Base-by-base conservation (phyloP, 2,888 invertebrate species). In the Sarcophaga carnaria region DNA sequence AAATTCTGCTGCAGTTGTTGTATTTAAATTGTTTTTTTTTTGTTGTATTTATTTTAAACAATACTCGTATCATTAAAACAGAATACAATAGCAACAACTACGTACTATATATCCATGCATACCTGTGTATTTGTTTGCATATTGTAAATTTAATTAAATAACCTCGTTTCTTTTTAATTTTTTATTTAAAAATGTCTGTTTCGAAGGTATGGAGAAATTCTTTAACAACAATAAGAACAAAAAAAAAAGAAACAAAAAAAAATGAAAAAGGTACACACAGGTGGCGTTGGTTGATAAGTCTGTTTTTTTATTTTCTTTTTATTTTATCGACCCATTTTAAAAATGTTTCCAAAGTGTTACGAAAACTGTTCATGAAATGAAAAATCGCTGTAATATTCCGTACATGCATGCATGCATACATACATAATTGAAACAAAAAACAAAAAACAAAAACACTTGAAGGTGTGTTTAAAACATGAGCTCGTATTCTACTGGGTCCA, bases 141-240 rank as follows among this genome's bases (percentile, higher is more conserved):
- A 78, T 54, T 63, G 72, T 74, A 79, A 79, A 83, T 79, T 79
- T 11, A 83, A 83, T 78, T 78, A 67, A 54, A 62, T 70, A 83
- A 63, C 67, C 74, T 77, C 62, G 62, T 82, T 74, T 47, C 25
- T 54, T 54, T 54, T 20, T 72, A 74, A 3, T 63, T 11, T 63
- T 45, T 66, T n/a, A 14, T 49, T 70, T 25, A 20, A 45, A 14
- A 54, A 62, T 49, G 47, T 67, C 11, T 64, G 71, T 54, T 54
- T 54, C 59, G 37, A 60, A 72, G 11, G 37, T 59, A 66, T 27
- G 25, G 62, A 74, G n/a, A 74, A 47, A 37, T 17, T 25, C 72
- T 80, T 54, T 3, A 14, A 49, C n/a, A 80, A 66, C 72, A 67
- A 62, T 22, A 47, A 62, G 11, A 10, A 62, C 45, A 72, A 80